phyloP scores from a whole-genome alignment of 2,797 vertebrate genomes.

The Balearica regulorum region DNA sequence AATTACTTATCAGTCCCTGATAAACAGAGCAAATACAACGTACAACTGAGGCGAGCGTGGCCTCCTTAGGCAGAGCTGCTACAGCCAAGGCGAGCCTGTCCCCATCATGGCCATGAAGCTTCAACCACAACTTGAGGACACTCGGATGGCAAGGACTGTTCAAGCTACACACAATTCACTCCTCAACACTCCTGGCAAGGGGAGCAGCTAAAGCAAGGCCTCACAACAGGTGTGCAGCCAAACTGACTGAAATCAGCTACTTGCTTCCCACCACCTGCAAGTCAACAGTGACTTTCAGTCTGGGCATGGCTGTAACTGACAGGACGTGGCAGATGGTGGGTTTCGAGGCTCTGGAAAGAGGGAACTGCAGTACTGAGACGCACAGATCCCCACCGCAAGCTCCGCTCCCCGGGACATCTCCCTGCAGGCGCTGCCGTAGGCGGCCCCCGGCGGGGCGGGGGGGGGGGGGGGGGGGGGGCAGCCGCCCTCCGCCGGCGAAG shows the following conservation, averaged over 20 bases:
- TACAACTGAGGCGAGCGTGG: rapidly evolving
- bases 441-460: too few species aligned
- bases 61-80: not conserved
- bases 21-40: rapidly evolving
- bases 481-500: not conserved
- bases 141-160: too few species aligned
- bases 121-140: rapidly evolving
- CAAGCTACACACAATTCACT: not conserved
- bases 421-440: too few species aligned
- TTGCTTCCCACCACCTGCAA: too few species aligned
- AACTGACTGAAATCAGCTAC: too few species aligned
- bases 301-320: not conserved
- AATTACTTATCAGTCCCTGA: not conserved
- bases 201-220: not conserved
- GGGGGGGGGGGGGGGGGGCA: too few species aligned
- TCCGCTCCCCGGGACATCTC: not conserved
- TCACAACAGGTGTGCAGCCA: rapidly evolving
- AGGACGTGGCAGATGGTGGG: rapidly evolving
- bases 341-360: not conserved
- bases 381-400: not conserved
- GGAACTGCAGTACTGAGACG: too few species aligned
- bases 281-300: too few species aligned
- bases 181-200: not conserved
- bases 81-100: not conserved
- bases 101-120: rapidly evolving